Conservation (phyloP, 2,888 invertebrate genomes). For the Phyto melanocephala region DNA sequence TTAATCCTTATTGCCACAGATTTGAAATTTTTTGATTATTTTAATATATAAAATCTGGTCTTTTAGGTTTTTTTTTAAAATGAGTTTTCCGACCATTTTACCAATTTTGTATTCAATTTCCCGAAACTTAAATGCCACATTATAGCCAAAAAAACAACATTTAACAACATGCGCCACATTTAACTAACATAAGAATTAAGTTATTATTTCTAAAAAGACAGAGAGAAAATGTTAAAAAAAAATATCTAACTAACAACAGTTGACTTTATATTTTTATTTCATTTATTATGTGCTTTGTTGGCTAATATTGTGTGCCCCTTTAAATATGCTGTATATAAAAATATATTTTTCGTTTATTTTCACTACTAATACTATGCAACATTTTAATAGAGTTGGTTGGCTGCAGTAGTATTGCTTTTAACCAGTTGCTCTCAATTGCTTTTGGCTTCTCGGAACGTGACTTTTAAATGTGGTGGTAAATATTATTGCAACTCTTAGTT, state of each 20-base stretch:
- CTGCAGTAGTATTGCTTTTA: neutral
- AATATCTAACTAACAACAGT: neutral
- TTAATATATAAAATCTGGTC: too few species aligned
- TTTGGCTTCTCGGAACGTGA: slow-evolving; percentile 58
- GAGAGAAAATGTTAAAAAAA: neutral
- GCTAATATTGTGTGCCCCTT: neutral
- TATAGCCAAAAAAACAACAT: too few species aligned
- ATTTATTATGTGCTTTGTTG: neutral
- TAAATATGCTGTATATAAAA: slow-evolving; percentile 16
- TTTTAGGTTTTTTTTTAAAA: too few species aligned
- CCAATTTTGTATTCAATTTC: too few species aligned
- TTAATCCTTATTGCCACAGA: too few species aligned
- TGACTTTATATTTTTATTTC: neutral
- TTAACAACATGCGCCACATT: neutral
- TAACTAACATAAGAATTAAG: neutral
- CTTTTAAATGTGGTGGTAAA: slow-evolving; percentile 57
- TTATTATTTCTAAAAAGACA: neutral
- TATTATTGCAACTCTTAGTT: slow-evolving; percentile 34
- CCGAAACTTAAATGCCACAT: too few species aligned
- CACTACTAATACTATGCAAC: slow-evolving; percentile 31
- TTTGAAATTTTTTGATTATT: too few species aligned
- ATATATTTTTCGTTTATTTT: neutral
- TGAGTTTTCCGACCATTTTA: too few species aligned
- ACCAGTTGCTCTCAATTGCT: slow-evolving; percentile 59
- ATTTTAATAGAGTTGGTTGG: slow-evolving; percentile 37